phyloP scores from a whole-genome alignment of 2,113 vertebrate genomes.

The Psammodynastes pulverulentus region DNA sequence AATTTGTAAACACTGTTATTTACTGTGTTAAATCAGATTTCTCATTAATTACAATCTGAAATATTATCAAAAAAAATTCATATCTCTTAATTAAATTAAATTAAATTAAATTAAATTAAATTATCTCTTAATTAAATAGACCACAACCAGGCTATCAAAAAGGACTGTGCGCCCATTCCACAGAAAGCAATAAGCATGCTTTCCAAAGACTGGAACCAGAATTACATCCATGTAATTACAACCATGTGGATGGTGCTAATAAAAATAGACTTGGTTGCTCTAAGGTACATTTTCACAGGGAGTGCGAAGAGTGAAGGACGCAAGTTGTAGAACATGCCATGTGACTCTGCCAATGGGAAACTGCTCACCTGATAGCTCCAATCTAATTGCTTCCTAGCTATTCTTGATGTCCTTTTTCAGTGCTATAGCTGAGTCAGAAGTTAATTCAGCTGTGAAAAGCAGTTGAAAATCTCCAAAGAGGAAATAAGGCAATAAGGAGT shows the following conservation, averaged over 20 bases:
- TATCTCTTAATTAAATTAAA: background rate
- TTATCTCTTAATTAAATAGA: background rate
- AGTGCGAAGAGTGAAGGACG: background rate
- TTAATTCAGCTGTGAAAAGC: background rate
- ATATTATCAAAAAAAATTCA: background rate
- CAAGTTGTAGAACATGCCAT: background rate
- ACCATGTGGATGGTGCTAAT: background rate
- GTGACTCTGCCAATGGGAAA: background rate
- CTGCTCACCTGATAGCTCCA: background rate
- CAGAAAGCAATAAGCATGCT: background rate
- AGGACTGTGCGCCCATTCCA: background rate
- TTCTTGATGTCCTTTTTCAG: background rate
- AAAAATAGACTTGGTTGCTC: background rate
- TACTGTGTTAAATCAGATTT: background rate
- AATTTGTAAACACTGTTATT: background rate
- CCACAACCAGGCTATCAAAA: background rate
- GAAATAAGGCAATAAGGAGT: background rate
- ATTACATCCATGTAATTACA: too few species aligned
- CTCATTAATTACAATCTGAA: background rate
- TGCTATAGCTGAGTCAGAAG: background rate
- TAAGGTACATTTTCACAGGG: background rate
- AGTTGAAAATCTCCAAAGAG: background rate
- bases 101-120: too few species aligned
- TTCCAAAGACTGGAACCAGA: background rate
- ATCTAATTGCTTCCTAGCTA: background rate